Evolutionary conservation across 2,797 vertebrate species (phyloP), one percentile per base, ranked within the genome.

Genomic region (Podarcis lilfordi): DNA sequence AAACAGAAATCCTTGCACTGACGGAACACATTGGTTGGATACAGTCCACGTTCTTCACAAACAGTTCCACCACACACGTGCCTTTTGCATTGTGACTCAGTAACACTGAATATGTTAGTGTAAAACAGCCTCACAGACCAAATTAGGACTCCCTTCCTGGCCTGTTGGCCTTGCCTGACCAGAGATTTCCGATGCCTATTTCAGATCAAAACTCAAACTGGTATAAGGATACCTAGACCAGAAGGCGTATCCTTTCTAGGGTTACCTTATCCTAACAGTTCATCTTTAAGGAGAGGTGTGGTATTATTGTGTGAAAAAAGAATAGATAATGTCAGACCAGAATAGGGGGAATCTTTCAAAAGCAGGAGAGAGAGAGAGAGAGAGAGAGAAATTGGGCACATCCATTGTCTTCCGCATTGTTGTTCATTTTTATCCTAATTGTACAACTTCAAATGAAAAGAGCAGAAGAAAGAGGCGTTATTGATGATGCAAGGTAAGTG

Each of bases 391-490:
- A 55, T 92, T 0, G 37, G 93, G 85, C 84, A 88, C 89, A 94
- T 90, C 94, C 93, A 94, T 95, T 92, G 94, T 93, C 94, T 93
- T 92, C 91, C 93, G 68, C 90, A 75, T 93, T 93, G 92, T 95
- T 96, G 92, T 96, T 96, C 94, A 89, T 93, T 82, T 23, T 89
- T 40, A 91, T 94, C 95, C 68, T 97, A 96, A 96, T 96, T 96
- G 95, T 92, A 90, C 96, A 95, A 96, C 93, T 61, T 93, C 91
- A 95, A 93, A 92, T 94, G 94, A 85, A 95, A 95, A 96, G 87
- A 93, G 93, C 92, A 87, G 95, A 95, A 95, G 75, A 79, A 82
- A 94, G 91, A 84, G 87, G 87, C 89, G 25, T 88, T 74, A 89
- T 81, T 80, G 85, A 90, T 92, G 89, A 74, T 13, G 55, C 68